Percentiles rank a stretch among this genome's conserved stretches.
These are phyloP conservation scores for Parelbella ahira DNA, from an alignment of 2,888 invertebrate species.

Conservation along the genomic window DNA sequence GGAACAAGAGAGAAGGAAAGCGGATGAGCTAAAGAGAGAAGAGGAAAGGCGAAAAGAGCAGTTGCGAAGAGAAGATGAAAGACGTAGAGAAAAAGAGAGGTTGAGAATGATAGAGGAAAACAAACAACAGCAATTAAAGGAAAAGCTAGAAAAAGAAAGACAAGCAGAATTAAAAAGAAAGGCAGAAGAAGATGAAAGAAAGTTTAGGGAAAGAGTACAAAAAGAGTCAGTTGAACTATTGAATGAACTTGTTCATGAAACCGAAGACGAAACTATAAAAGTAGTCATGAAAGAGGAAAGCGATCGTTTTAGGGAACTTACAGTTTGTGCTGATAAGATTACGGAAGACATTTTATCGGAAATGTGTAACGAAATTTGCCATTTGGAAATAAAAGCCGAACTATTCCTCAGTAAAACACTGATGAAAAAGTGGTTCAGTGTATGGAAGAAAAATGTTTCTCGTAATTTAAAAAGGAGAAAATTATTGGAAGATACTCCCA, in stretches of 20 bases:
- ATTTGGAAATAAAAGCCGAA: slow-evolving; percentile 61
- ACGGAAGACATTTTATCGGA: slow-evolving; percentile 52
- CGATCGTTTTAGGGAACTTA: slow-evolving; percentile 45
- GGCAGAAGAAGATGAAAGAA: slow-evolving; percentile 52
- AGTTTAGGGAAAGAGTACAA: slow-evolving; percentile 56
- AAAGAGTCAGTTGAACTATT: slow-evolving; percentile 54
- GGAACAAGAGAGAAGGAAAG: slow-evolving; percentile 35
- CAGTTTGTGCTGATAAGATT: slow-evolving; percentile 44
- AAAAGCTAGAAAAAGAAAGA: slow-evolving; percentile 56
- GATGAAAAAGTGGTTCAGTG: slow-evolving; percentile 59
- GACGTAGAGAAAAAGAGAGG: slow-evolving; percentile 45
- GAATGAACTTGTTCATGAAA: slow-evolving; percentile 53
- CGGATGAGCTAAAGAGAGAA: slow-evolving; percentile 36
- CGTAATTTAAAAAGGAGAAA: slow-evolving; percentile 58
- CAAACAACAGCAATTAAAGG: slow-evolving; percentile 50
- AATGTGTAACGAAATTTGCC: slow-evolving; percentile 53
- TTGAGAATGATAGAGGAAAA: slow-evolving; percentile 52
- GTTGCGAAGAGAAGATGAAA: slow-evolving; percentile 37
- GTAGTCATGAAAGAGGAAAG: slow-evolving; percentile 52
- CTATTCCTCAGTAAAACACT: slow-evolving; percentile 51
- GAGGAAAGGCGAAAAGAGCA: slow-evolving; percentile 35
- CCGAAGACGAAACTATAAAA: slow-evolving; percentile 47
- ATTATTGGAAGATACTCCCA: slow-evolving; percentile 65
- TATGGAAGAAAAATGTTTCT: slow-evolving; percentile 57
- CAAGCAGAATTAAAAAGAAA: slow-evolving; percentile 53